Percentiles rank a stretch among this genome's conserved stretches.
Conservation (phyloP, 2,888 invertebrate species). For the Agrilus mali region DNA sequence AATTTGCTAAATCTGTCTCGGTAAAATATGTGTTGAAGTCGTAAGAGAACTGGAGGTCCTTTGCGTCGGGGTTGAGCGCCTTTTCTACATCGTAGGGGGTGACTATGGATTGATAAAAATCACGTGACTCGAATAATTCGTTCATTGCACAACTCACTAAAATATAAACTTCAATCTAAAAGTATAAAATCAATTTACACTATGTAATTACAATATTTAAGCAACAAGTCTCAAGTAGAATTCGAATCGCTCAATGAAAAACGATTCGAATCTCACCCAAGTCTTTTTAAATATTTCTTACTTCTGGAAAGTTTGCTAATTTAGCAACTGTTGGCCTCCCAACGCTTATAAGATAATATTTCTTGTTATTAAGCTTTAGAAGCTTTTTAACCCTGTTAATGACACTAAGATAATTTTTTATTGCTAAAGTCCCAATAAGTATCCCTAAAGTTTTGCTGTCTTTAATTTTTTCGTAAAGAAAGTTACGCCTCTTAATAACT, state of each 20-base stretch:
- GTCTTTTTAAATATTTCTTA: conserved; percentile 23
- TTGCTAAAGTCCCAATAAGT: conserved; percentile 81
- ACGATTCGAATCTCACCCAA: not conserved
- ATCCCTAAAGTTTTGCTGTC: conserved; percentile 82
- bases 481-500: conserved; percentile 69
- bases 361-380: conserved; percentile 65
- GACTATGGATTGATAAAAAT: conserved; percentile 82
- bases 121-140: conserved; percentile 67
- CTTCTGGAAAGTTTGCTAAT: conserved; percentile 87
- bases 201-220: not conserved
- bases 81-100: conserved; percentile 88
- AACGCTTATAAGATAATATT: conserved; percentile 81
- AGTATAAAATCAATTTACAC: conserved; percentile 10
- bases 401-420: conserved; percentile 63
- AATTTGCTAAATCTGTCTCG: conserved; percentile 19
- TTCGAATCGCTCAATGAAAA: not conserved
- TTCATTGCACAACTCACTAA: conserved; percentile 87
- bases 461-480: conserved; percentile 79
- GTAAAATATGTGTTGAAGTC: conserved; percentile 58
- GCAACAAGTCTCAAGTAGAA: not conserved
- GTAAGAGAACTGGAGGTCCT: conserved; percentile 32
- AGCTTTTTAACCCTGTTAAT: conserved; percentile 62
- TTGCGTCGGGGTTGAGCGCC: conserved; percentile 50
- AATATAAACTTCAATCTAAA: conserved; percentile 81
- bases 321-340: conserved; percentile 93